Percentiles rank a stretch among this genome's conserved stretches.
Evolutionary conservation across 1,140 invertebrate genomes (phyloP).

Genomic region (Apis dorsata): DNA sequence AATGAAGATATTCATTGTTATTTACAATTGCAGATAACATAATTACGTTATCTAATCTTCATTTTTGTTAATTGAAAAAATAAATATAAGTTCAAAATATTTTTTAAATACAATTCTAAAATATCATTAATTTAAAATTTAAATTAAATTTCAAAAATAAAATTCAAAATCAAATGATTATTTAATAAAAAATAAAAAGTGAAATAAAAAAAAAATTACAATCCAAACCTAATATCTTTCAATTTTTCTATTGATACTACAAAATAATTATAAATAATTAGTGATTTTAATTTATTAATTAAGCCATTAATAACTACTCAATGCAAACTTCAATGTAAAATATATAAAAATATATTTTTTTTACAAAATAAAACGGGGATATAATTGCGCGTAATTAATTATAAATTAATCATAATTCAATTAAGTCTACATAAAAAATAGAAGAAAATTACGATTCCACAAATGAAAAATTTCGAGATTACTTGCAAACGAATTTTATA

Average conservation of each 20-base stretch:
- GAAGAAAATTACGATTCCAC: background rate
- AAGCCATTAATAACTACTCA: background rate
- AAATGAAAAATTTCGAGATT: background rate
- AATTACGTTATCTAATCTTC: constrained; percentile 56
- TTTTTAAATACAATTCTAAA: background rate
- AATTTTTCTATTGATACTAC: background rate
- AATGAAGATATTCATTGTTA: background rate
- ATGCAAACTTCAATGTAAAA: background rate
- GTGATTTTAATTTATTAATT: background rate
- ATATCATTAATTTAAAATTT: background rate
- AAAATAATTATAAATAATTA: background rate
- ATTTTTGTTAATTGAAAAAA: background rate
- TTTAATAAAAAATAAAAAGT: too few species aligned
- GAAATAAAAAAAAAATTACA: too few species aligned
- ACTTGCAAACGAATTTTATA: background rate
- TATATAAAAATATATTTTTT: background rate
- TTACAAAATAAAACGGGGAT: background rate
- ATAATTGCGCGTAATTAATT: background rate
- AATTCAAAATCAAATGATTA: background rate
- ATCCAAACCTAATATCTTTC: too few species aligned
- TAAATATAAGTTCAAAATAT: background rate
- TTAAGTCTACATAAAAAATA: too few species aligned
- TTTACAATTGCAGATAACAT: constrained; percentile 39
- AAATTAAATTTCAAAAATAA: background rate
- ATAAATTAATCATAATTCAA: background rate